A percentile compares a stretch with the other conserved stretches of the same genome.
These are phyloP conservation scores for Eristalinus sepulchralis DNA, from an alignment of 2,888 invertebrate genomes.

Conservation along the genomic window DNA sequence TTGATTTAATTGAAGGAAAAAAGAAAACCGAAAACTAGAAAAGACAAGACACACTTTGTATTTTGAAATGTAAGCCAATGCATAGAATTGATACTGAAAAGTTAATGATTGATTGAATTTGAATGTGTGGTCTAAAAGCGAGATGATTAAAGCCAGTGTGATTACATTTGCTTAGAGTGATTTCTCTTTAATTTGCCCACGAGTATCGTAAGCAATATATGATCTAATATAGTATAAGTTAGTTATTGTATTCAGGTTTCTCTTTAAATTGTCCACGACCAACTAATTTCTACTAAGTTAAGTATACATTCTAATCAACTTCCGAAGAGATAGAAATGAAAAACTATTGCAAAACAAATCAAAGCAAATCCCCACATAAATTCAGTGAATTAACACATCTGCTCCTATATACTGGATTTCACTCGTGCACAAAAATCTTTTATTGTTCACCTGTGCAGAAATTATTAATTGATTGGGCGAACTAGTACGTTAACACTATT, in stretches of 20 bases:
- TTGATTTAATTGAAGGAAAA: constrained; percentile 16
- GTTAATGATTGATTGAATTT: neutral
- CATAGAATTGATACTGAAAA: neutral
- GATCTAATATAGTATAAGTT: neutral
- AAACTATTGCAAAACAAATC: too few species aligned
- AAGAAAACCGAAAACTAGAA: neutral
- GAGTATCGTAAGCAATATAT: neutral
- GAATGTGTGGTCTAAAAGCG: neutral
- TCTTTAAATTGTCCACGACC: neutral
- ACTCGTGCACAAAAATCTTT: too few species aligned
- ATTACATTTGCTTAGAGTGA: neutral
- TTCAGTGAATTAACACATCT: too few species aligned
- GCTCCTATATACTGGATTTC: too few species aligned
- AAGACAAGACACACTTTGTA: neutral
- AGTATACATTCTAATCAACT: neutral
- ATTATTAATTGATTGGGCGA: too few species aligned
- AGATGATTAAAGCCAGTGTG: constrained; percentile 11
- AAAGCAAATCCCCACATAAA: too few species aligned
- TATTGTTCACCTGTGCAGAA: too few species aligned
- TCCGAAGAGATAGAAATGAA: neutral
- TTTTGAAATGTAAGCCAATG: constrained; percentile 28
- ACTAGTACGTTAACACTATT: too few species aligned
- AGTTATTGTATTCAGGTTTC: neutral
- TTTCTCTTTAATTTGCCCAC: neutral
- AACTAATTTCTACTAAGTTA: neutral